Evolutionary conservation across 2,888 invertebrate species (phyloP).

Genomic region (Uloborus plumipes): DNA sequence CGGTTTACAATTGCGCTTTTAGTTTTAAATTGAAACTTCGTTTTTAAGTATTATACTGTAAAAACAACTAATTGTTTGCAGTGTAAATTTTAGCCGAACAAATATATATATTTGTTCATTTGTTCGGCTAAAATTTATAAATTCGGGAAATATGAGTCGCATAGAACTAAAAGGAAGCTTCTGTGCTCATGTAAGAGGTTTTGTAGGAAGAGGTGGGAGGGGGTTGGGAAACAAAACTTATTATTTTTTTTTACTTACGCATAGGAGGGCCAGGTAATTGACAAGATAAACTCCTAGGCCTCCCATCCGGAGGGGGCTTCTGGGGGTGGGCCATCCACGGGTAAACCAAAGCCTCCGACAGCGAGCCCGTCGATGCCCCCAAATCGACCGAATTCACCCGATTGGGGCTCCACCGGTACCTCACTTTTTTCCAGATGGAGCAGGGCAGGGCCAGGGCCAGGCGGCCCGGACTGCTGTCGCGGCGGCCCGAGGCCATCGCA

Average conservation of each 20-base stretch:
- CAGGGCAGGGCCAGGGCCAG: constrained; percentile 38
- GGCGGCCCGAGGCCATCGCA: constrained; percentile 53
- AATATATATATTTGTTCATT: no score
- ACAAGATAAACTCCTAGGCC: constrained; percentile 60
- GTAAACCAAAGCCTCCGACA: constrained; percentile 47
- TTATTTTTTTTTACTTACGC: constrained; percentile 18
- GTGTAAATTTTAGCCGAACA: no score
- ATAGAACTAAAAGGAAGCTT: no score
- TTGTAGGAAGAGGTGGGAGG: no score
- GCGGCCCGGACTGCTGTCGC: constrained; percentile 57
- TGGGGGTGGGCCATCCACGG: constrained; percentile 41
- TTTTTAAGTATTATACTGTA: no score
- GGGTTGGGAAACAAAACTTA: neutral
- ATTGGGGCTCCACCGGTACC: constrained; percentile 50
- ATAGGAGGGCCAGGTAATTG: constrained; percentile 57
- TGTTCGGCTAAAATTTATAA: no score
- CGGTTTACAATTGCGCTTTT: no score
- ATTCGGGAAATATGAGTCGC: no score
- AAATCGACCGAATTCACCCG: constrained; percentile 48
- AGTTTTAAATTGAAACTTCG: no score
- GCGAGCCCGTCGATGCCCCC: constrained; percentile 40
- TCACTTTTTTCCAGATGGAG: constrained; percentile 56
- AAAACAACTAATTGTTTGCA: no score
- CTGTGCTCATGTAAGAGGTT: no score
- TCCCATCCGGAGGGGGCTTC: constrained; percentile 25